Base-by-base conservation (phyloP, 2,113 vertebrate species). In the Plecturocebus donacophilus region DNA sequence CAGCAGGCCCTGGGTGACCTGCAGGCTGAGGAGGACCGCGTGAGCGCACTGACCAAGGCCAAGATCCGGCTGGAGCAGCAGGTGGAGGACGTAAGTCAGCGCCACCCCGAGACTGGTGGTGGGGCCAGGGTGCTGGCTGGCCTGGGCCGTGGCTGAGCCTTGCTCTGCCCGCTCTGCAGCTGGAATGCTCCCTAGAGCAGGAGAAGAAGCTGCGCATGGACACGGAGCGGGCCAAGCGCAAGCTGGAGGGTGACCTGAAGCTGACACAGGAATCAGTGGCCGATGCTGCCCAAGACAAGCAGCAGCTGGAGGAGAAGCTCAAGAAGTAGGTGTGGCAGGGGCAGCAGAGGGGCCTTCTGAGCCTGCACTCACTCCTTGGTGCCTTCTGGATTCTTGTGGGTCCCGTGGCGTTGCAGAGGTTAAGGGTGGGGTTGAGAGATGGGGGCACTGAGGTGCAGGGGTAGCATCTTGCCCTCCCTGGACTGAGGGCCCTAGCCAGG, bases 161-260 rank as follows among this genome's bases (percentile, higher is more conserved):
- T 52, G 40, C 2, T 79, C 81, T 71, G 0, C 94, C 89, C 10
- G 11, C 47, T 2, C 35, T 93, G 2, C 97, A 99, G 99, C 98
- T 99, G 98, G 99, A 99, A 98, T 99, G 99, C n/a, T 99, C 99
- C 47, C 98, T 99, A 96, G 99, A 99, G 89, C 99, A 99, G 98
- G 99, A 99, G 96, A 99, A 99, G 98, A 99, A 99, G 91, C 35
- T 99, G 58, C 99, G 99, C 45, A 99, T 99, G 99, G 99, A 99
- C 96, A 98, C 99, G 35, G 99, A 99, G 97, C 99, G 99, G 91
- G 98, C 98, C 83, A 99, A 98, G 95, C 99, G 99, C 87, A 99
- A 99, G 97, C 99, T 99, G 2, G 99, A 99, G 98, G 99, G 99
- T 35, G 99, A 99, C 97, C 97, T 99, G 86, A 99, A 99, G 91